Evolutionary conservation across 2,113 vertebrate species (phyloP).

Genomic region (Esox niger): DNA sequence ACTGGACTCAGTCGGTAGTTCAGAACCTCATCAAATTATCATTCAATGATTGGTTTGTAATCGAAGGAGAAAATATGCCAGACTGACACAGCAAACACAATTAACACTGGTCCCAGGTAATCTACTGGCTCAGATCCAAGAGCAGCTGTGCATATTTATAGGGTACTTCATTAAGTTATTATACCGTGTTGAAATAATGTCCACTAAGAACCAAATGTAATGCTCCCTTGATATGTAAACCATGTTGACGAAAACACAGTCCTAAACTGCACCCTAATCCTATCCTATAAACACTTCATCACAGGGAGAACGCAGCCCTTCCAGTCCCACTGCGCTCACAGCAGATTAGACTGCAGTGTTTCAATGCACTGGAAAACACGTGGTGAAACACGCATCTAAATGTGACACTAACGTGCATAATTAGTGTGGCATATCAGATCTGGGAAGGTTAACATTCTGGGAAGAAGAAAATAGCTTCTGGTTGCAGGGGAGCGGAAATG

Average conservation of each 20-base stretch:
- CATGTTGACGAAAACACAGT: conserved; percentile 13
- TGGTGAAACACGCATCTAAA: conserved; percentile 16
- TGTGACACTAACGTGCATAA: conserved; percentile 34
- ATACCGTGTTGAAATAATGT: conserved; percentile 16
- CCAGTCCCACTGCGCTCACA: background rate
- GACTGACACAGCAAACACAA: conserved; percentile 47
- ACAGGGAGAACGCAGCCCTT: too few relatives aligned
- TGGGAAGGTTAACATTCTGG: background rate
- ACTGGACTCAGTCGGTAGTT: conserved; percentile 1
- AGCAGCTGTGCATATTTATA: conserved; percentile 42
- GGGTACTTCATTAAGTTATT: conserved; percentile 44
- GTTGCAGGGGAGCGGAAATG: too few relatives aligned
- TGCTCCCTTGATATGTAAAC: conserved; percentile 46
- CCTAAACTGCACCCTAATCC: too few relatives aligned
- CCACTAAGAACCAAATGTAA: conserved; percentile 32
- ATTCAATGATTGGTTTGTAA: conserved; percentile 1
- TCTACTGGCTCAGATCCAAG: conserved; percentile 36
- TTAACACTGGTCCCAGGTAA: conserved; percentile 58
- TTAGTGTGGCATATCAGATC: conserved; percentile 7
- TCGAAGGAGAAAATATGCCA: conserved; percentile 21
- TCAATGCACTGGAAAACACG: background rate
- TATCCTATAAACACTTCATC: too few relatives aligned
- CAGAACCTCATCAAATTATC: conserved; percentile 3
- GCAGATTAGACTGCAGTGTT: background rate
- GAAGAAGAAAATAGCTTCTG: too few relatives aligned